Conservation (phyloP, 2,888 invertebrate species). For the Odontocolon sp. region DNA sequence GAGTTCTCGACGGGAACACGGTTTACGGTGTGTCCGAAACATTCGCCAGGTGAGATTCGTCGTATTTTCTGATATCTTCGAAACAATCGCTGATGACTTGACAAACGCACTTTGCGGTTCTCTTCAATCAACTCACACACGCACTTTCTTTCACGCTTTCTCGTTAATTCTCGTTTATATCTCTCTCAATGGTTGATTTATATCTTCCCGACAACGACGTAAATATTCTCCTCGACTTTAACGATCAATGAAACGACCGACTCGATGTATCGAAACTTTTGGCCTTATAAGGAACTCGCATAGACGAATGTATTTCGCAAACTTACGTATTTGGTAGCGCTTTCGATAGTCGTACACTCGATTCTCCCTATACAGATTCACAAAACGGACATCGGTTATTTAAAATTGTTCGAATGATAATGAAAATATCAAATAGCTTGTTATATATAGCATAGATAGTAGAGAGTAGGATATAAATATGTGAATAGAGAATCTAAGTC, state of each 20-base stretch:
- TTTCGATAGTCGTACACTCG: neutral
- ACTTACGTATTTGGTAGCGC: slow-evolving; percentile 25
- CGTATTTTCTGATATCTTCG: too few species aligned
- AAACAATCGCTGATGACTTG: neutral
- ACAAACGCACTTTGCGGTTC: neutral
- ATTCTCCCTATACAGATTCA: too few species aligned
- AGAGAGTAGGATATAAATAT: too few species aligned
- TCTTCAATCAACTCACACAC: neutral
- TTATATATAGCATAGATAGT: too few species aligned
- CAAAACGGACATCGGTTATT: too few species aligned
- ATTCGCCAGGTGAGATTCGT: slow-evolving; percentile 86
- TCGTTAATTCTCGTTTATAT: neutral
- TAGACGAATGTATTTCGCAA: neutral
- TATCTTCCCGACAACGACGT: neutral
- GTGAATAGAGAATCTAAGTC: neutral
- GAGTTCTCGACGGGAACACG: slow-evolving; percentile 93
- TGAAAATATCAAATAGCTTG: too few species aligned
- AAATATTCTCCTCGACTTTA: slow-evolving; percentile 18
- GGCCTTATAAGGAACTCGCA: slow-evolving; percentile 22
- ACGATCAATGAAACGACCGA: slow-evolving; percentile 28
- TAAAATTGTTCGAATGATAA: too few species aligned
- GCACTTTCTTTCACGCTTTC: neutral
- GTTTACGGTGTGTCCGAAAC: slow-evolving; percentile 93
- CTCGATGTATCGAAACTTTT: neutral
- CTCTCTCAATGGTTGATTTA: slow-evolving; percentile 28